phyloP scores from a whole-genome alignment of 2,113 vertebrate species.

The Esox niger region DNA sequence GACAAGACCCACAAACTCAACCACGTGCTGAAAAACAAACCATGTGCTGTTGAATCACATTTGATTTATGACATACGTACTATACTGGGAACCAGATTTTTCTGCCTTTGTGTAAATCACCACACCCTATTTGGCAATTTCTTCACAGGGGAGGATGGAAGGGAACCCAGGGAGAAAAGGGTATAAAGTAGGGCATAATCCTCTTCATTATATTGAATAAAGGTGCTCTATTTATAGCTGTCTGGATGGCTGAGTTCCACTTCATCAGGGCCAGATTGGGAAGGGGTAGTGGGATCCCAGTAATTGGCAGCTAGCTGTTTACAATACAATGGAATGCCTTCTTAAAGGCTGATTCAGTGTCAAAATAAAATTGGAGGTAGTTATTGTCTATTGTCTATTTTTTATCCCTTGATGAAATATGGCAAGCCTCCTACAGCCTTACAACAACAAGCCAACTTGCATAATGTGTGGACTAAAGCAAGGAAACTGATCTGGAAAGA shows the following conservation, averaged over 20 bases:
- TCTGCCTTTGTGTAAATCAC: neutral
- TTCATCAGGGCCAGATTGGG: neutral
- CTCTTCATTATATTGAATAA: neutral
- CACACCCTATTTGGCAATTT: neutral
- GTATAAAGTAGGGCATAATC: neutral
- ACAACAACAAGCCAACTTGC: neutral
- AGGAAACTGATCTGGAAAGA: too few species aligned
- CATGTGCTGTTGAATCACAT: neutral
- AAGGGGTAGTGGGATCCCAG: neutral
- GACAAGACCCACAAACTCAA: conserved; percentile 5
- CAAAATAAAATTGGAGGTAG: too few species aligned
- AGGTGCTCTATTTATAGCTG: neutral
- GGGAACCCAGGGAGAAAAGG: neutral
- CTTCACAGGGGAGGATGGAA: neutral
- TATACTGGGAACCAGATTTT: neutral
- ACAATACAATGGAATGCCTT: neutral
- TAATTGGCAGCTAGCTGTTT: neutral
- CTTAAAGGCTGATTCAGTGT: neutral
- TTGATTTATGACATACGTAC: neutral
- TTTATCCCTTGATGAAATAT: too few species aligned
- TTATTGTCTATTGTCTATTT: too few species aligned
- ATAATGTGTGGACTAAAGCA: conserved; percentile 1
- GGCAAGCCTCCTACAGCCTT: neutral
- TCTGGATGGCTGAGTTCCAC: neutral
- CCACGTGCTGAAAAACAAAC: neutral